Conservation (phyloP, 1,140 invertebrate genomes). For the Chionoecetes opilio region DNA sequence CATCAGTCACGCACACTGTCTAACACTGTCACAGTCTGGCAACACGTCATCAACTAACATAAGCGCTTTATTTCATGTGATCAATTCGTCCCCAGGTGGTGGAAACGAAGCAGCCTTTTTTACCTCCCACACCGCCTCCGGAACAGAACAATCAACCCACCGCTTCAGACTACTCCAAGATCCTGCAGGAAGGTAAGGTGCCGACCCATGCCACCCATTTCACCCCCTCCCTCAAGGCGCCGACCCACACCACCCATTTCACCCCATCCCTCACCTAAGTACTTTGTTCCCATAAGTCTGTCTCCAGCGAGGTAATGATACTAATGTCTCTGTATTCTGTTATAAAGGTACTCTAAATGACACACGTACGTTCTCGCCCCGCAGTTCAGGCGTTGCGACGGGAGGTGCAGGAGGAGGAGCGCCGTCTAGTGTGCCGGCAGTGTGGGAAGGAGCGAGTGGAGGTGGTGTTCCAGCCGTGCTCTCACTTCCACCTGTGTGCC, state of each 20-base stretch:
- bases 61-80: too few species aligned
- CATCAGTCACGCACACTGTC: too few species aligned
- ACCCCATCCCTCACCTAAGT: neutral
- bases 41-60: too few species aligned
- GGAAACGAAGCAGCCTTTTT: constrained; percentile 6
- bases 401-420: constrained; percentile 45
- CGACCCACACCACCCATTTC: neutral
- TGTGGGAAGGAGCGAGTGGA: constrained; percentile 50
- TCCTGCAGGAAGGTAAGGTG: constrained; percentile 60
- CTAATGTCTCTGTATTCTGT: too few species aligned
- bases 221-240: neutral
- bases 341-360: neutral
- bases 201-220: too few species aligned
- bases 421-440: constrained; percentile 60
- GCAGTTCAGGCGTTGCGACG: constrained; percentile 50
- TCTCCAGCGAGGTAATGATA: neutral
- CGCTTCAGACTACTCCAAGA: constrained; percentile 33
- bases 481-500: constrained; percentile 71
- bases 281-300: neutral
- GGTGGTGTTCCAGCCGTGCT: constrained; percentile 74
- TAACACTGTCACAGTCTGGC: too few species aligned
- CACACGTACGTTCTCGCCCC: neutral
- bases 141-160: constrained; percentile 4
- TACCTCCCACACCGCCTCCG: neutral
- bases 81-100: constrained; percentile 27